Evolutionary conservation across 2,888 invertebrate species (phyloP), one percentile per base, ranked within the genome.

Genomic region (Nesidiocoris tenuis): DNA sequence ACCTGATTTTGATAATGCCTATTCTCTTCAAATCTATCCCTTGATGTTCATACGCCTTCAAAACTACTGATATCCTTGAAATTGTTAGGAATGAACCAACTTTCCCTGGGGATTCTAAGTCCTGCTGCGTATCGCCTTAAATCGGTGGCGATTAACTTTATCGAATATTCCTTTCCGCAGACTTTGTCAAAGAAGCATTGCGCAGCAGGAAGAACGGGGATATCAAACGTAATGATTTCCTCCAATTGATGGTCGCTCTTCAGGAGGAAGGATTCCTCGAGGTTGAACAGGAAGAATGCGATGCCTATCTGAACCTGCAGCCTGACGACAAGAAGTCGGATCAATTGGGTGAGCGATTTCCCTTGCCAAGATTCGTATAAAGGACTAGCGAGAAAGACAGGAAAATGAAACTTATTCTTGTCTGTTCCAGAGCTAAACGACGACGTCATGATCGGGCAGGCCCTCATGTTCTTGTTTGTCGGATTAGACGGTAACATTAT

Each of bases 211-310:
- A 55, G 23, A 55, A 9, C 25, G 61, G 39, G 54, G 22, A 65
- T 2, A 54, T 74, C 16, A 17, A 55, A 21, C 39, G 76, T 21
- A 59, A 76, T 18, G 76, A 76, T 19, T 64, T 76, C 24, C 59
- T 76, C n/a, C 71, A 76, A 21, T 56, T 76, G 12, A 68, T 76
- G 56, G 25, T 76, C 12, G 19, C 22, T 2, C 61, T 76, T 9
- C 75, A 71, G 57, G 64, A 76, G 54, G 61, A 72, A 54, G 64
- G 71, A 12, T 70, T 64, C 1, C 19, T 76, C 5, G 76, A 76
- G 16, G 25, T 71, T n/a, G 61, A 54, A 25, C 17, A 16, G 1
- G 56, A 61, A 21, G 75, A 75, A 25, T 55, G 61, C 17, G 75
- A 75, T 57, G 22, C 63, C 1, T 75, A 75, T 54, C 24, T 75